phyloP scores from a whole-genome alignment of 1,140 invertebrate species.

The Aphidius gifuensis region DNA sequence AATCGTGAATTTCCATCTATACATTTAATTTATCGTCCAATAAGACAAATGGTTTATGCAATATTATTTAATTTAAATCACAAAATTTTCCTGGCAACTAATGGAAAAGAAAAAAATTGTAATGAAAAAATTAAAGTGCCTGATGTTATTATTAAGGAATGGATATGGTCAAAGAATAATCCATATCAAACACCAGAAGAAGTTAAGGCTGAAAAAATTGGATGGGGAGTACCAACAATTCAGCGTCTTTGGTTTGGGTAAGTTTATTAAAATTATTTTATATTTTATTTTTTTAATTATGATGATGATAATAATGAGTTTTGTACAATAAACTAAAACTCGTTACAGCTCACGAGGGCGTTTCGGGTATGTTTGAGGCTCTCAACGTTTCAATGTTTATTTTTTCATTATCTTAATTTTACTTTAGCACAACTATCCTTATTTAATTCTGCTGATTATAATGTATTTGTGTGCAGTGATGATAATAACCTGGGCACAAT shows the following conservation, averaged over 20 bases:
- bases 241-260: conserved; percentile 89
- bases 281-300: conserved; percentile 4
- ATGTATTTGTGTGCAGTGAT: too few species aligned
- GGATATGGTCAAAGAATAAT: conserved; percentile 78
- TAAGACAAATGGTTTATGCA: conserved; percentile 84
- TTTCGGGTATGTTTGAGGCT: conserved; percentile 29
- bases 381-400: conserved; percentile 22
- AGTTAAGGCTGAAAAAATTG: conserved; percentile 76
- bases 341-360: conserved; percentile 30
- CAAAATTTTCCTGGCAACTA: conserved; percentile 66
- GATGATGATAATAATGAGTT: not conserved
- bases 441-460: too few species aligned
- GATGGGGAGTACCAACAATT: conserved; percentile 87
- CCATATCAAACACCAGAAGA: conserved; percentile 70
- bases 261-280: conserved; percentile 29
- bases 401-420: not conserved
- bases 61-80: conserved; percentile 88
- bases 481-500: too few species aligned
- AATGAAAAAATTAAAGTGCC: conserved; percentile 55
- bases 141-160: conserved; percentile 74
- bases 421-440: too few species aligned
- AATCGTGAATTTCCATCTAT: conserved; percentile 77
- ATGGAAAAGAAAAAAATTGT: conserved; percentile 64
- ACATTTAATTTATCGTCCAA: conserved; percentile 76
- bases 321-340: conserved; percentile 20